These are phyloP conservation scores for Cheilosia grossa DNA, from an alignment of 2,888 invertebrate genomes.

Conservation along the genomic window DNA sequence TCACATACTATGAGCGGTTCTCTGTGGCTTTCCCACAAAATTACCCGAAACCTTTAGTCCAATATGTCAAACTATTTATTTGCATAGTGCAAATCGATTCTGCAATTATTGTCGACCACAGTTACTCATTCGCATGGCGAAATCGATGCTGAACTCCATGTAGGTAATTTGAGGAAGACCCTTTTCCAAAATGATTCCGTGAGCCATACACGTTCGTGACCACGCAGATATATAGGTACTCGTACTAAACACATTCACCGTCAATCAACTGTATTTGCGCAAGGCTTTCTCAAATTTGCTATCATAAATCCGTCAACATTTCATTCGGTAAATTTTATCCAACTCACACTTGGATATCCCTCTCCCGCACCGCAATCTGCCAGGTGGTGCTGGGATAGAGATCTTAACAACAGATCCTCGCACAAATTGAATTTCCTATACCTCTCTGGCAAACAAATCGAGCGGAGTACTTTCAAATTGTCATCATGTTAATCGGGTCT, in stretches of 20 bases:
- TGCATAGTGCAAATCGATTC: conserved; percentile 19
- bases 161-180: conserved; percentile 7
- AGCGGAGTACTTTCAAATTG: conserved; percentile 66
- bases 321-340: conserved; percentile 24
- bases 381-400: conserved; percentile 3
- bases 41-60: background rate
- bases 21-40: background rate
- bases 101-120: conserved; percentile 13
- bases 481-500: conserved; percentile 52
- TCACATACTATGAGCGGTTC: background rate
- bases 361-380: background rate
- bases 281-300: conserved; percentile 55
- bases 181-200: conserved; percentile 29
- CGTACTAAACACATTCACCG: conserved; percentile 22
- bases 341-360: conserved; percentile 36
- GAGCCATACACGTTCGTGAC: conserved; percentile 42
- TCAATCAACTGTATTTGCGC: background rate
- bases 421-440: conserved; percentile 64
- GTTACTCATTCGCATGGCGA: conserved; percentile 27
- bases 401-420: conserved; percentile 58
- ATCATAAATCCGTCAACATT: conserved; percentile 65
- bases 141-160: conserved; percentile 14
- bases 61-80: conserved; percentile 22
- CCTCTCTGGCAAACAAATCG: conserved; percentile 32
- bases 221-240: background rate